These are phyloP conservation scores for Sula dactylatra DNA, from an alignment of 2,113 vertebrate species.

Conservation along the genomic window DNA sequence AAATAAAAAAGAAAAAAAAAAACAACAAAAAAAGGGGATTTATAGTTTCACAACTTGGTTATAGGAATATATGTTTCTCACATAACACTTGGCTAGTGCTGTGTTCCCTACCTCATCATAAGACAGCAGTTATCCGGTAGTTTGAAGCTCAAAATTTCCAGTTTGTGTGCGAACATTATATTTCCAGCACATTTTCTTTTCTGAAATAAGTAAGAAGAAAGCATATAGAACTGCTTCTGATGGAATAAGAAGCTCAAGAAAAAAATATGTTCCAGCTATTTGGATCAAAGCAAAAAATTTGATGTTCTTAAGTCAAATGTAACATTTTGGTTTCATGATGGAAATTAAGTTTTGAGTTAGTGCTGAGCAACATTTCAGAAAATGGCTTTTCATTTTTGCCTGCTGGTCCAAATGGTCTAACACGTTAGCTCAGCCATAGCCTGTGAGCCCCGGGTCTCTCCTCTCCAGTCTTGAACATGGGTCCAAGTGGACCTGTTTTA, in stretches of 20 bases:
- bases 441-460: neutral
- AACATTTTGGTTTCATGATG: neutral
- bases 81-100: rapidly evolving
- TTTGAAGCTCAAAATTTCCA: neutral
- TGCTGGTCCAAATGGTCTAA: neutral
- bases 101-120: neutral
- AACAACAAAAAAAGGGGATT: neutral
- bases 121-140: neutral
- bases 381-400: neutral
- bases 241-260: neutral
- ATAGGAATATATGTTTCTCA: neutral
- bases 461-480: neutral
- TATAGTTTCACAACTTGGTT: neutral
- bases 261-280: neutral
- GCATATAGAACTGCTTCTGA: neutral
- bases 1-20: neutral
- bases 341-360: neutral
- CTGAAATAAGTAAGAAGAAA: neutral
- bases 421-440: neutral
- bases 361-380: neutral
- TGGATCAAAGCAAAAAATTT: neutral
- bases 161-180: neutral
- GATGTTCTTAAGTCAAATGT: neutral
- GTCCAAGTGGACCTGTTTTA: neutral
- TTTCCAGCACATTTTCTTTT: neutral